Evolutionary conservation across 2,113 vertebrate genomes (phyloP).

Genomic region (Vulpes lagopus): DNA sequence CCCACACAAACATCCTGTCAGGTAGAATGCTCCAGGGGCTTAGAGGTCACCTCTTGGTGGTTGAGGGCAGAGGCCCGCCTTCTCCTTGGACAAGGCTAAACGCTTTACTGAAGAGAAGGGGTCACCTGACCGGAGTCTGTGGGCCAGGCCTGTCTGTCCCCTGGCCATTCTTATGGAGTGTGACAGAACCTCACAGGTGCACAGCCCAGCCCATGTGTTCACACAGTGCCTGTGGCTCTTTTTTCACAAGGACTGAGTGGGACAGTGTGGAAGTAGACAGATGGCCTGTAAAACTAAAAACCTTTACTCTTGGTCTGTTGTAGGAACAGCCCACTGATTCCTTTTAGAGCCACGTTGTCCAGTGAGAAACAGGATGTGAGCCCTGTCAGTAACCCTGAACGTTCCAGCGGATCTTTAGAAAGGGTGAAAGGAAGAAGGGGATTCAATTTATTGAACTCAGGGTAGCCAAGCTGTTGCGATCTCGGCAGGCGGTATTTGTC

Average conservation of each 20-base stretch:
- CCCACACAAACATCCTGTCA: neutral
- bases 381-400: neutral
- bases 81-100: neutral
- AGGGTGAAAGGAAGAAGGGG: neutral
- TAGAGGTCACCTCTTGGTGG: neutral
- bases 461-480: neutral
- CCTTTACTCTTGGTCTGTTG: no score
- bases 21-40: neutral
- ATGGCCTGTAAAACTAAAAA: neutral
- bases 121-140: neutral
- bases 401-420: fast-evolving
- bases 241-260: neutral
- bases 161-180: neutral
- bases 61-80: neutral
- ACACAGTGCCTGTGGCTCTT: neutral
- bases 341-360: neutral
- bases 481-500: neutral
- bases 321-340: neutral
- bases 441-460: neutral
- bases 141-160: neutral
- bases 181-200: neutral
- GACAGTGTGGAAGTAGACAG: neutral
- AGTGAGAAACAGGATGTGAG: neutral
- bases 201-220: fast-evolving
- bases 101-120: neutral